Percentiles rank a stretch among this genome's conserved stretches.
Conservation (phyloP, 2,113 vertebrate genomes). For the Trogon melanurus region DNA sequence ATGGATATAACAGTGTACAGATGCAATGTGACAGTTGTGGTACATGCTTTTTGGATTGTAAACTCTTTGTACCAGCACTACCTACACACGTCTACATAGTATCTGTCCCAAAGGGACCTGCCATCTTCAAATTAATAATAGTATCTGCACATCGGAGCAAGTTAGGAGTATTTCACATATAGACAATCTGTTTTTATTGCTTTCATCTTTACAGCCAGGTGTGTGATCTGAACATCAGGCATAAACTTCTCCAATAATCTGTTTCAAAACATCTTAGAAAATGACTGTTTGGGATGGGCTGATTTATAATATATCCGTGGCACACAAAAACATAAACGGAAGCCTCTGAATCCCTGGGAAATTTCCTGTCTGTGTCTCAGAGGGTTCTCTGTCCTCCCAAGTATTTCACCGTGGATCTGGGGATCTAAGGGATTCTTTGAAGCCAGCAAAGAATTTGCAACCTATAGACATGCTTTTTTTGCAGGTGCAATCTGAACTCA, state of each 20-base stretch:
- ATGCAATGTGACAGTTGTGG: not conserved
- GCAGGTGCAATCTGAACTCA: not conserved
- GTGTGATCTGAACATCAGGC: conserved; percentile 43
- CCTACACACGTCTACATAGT: not conserved
- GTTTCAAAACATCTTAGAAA: conserved; percentile 36
- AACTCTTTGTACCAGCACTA: not conserved
- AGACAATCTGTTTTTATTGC: conserved; percentile 63
- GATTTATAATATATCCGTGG: not conserved
- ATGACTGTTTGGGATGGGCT: not conserved
- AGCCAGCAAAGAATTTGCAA: conserved; percentile 6
- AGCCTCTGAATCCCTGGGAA: not conserved
- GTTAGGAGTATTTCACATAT: conserved; percentile 25
- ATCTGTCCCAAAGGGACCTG: not conserved
- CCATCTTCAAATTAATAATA: not conserved
- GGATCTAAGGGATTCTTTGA: not conserved
- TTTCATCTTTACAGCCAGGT: conserved; percentile 63
- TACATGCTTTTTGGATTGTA: not conserved
- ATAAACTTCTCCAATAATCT: conserved; percentile 5
- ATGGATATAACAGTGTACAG: not conserved
- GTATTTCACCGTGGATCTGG: not conserved
- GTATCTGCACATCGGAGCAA: not conserved
- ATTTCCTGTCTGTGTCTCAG: not conserved
- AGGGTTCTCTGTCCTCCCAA: not conserved
- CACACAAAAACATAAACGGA: conserved; percentile 9
- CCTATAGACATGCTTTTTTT: not conserved